phyloP scores from a whole-genome alignment of 2,797 vertebrate species.

The Botia almorhae region DNA sequence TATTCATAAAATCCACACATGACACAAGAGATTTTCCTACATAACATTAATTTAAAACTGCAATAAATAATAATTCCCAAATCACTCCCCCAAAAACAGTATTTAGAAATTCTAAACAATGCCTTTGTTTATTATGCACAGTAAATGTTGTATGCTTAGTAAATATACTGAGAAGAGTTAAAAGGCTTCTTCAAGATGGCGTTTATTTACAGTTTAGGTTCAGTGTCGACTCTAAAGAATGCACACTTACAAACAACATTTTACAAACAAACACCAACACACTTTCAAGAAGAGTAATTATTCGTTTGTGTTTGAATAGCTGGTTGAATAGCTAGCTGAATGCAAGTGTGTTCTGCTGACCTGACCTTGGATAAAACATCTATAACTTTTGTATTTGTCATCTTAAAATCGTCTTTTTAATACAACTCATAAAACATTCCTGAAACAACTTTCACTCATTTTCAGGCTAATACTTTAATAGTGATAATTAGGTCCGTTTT shows the following conservation, averaged over 20 bases:
- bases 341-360: neutral
- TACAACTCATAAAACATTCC: neutral
- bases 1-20: too few species aligned
- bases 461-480: neutral
- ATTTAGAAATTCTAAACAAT: neutral
- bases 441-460: neutral
- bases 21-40: too few species aligned
- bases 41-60: too few species aligned
- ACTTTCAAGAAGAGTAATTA: conserved; percentile 25
- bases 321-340: neutral
- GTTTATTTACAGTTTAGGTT: neutral
- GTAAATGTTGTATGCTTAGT: neutral
- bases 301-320: neutral
- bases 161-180: neutral
- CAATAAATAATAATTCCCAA: neutral
- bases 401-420: neutral
- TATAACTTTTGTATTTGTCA: too few species aligned
- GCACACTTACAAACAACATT: conserved; percentile 37
- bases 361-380: neutral
- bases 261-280: conserved; percentile 33
- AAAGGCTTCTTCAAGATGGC: neutral
- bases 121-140: neutral
- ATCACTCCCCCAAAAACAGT: neutral
- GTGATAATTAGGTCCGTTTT: neutral
- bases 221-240: conserved; percentile 26